phyloP scores from a whole-genome alignment of 2,113 vertebrate species.

The Cebidichthys violaceus region DNA sequence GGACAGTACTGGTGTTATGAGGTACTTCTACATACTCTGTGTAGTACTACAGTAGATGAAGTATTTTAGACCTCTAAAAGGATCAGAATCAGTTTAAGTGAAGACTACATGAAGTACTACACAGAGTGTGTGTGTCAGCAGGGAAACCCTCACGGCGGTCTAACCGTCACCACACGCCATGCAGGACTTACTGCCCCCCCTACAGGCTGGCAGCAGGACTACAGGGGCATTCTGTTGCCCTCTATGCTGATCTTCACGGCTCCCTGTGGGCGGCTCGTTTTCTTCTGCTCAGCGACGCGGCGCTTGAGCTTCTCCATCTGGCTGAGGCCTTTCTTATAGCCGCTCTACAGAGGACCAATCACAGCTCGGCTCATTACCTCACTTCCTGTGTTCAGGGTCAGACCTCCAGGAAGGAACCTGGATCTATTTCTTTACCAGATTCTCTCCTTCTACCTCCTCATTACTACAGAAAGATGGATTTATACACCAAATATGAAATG shows the following conservation, averaged over 20 bases:
- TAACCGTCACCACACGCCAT: constrained; percentile 53
- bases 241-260: constrained; percentile 98
- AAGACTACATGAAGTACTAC: too few relatives aligned
- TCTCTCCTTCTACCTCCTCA: neutral
- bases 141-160: neutral
- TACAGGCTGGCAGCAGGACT: constrained; percentile 63
- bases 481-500: neutral
- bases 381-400: constrained; percentile 4
- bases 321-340: constrained; percentile 90
- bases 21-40: too few relatives aligned
- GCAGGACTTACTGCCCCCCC: constrained; percentile 83
- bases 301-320: constrained; percentile 98
- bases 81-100: too few relatives aligned
- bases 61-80: too few relatives aligned
- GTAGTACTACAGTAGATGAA: too few relatives aligned
- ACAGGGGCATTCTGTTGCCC: constrained; percentile 96
- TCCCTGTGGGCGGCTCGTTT: constrained; percentile 86
- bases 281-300: constrained; percentile 92
- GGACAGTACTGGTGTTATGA: too few relatives aligned
- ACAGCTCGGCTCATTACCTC: constrained; percentile 58
- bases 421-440: neutral
- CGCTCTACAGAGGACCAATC: constrained; percentile 85
- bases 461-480: neutral
- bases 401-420: neutral
- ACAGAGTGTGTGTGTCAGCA: too few relatives aligned